These are phyloP conservation scores for Drosophila aldrichi DNA, from an alignment of 2,888 invertebrate species.

Conservation along the genomic window DNA sequence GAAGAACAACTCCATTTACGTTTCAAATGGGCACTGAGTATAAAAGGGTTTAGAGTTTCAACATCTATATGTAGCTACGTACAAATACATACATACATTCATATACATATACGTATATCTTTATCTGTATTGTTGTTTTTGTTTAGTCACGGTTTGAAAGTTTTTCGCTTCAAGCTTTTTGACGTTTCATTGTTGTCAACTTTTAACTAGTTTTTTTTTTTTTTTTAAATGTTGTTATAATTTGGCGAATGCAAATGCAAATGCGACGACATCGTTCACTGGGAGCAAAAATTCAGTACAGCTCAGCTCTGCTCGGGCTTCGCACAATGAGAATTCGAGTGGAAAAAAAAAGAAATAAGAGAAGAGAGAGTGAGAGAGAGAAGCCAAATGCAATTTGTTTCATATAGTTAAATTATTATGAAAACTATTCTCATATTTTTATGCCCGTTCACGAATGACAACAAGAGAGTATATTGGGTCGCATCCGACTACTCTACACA, in stretches of 20 bases:
- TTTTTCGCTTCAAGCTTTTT: slow-evolving; percentile 55
- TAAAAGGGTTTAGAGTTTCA: slow-evolving; percentile 58
- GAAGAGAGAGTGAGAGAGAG: too few relatives aligned
- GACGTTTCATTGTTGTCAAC: slow-evolving; percentile 78
- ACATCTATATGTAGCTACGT: slow-evolving; percentile 12
- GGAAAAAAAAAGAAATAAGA: not conserved
- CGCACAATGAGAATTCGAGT: not conserved
- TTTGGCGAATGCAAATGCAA: slow-evolving; percentile 61
- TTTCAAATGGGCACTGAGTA: not conserved
- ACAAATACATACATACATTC: not conserved
- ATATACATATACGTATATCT: slow-evolving; percentile 6
- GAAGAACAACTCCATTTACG: not conserved
- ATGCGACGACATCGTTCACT: slow-evolving; percentile 13
- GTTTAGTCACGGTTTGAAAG: slow-evolving; percentile 44
- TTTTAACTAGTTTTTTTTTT: slow-evolving; percentile 72
- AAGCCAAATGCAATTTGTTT: slow-evolving; percentile 23
- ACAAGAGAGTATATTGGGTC: not conserved
- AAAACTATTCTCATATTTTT: slow-evolving; percentile 1
- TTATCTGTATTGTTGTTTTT: slow-evolving; percentile 21
- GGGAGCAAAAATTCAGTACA: slow-evolving; percentile 5
- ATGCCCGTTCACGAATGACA: not conserved
- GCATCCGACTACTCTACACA: too few relatives aligned
- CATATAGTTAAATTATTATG: slow-evolving; percentile 21
- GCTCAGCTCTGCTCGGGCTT: not conserved
- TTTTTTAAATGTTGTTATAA: slow-evolving; percentile 52